Conservation (phyloP, 2,113 vertebrate species). For the Corynorhinus townsendii region DNA sequence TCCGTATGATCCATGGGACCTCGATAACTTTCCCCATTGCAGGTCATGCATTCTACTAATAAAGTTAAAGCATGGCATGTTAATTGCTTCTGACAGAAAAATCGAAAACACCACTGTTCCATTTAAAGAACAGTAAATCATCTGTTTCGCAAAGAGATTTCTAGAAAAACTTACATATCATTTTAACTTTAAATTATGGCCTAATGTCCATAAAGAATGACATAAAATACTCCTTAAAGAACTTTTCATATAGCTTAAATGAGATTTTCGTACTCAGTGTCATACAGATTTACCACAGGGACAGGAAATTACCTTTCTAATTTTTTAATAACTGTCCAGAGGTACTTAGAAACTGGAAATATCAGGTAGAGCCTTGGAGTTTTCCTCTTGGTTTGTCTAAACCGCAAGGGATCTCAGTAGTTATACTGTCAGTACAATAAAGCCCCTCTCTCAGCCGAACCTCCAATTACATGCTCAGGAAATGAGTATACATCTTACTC, state of each 20-base stretch:
- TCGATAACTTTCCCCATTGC: constrained; percentile 95
- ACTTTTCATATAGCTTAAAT: not conserved
- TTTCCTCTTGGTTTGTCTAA: not conserved
- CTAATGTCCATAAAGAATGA: not conserved
- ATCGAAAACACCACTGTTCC: not conserved
- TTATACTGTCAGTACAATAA: not conserved
- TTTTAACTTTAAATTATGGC: not conserved
- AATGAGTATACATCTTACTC: not conserved
- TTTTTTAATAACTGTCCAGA: not conserved
- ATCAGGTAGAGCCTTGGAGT: not conserved
- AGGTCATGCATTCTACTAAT: constrained; percentile 94
- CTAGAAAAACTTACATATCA: not conserved
- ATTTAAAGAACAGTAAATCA: constrained; percentile 43
- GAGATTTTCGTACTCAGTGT: not conserved
- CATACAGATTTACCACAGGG: not conserved
- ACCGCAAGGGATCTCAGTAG: not conserved
- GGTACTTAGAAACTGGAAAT: not conserved
- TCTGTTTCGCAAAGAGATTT: not conserved
- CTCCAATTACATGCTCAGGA: not conserved
- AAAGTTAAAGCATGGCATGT: constrained; percentile 56
- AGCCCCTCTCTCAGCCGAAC: not conserved
- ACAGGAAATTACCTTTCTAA: not conserved
- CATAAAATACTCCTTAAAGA: not conserved
- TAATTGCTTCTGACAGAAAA: constrained; percentile 51
- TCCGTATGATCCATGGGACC: constrained; percentile 98